Percentiles rank a stretch among this genome's conserved stretches.
phyloP scores from a whole-genome alignment of 2,797 vertebrate genomes.

The Rhinogobio ventralis region DNA sequence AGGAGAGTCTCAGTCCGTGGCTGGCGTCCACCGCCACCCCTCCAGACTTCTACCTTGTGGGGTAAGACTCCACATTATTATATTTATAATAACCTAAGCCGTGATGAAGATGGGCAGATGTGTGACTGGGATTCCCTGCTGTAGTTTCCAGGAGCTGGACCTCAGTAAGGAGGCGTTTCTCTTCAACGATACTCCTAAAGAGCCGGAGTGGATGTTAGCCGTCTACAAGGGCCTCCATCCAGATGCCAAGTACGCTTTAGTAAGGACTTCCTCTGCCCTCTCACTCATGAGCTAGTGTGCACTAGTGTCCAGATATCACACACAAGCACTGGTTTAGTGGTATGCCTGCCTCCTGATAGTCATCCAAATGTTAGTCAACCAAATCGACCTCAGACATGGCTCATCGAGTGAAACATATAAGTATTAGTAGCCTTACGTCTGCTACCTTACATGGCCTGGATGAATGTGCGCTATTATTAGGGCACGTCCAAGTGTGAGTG shows the following conservation, averaged over 20 bases:
- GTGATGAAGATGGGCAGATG: background rate
- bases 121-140: background rate
- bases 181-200: conserved; percentile 95
- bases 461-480: background rate
- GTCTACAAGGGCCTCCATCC: conserved; percentile 90
- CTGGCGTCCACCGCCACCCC: conserved; percentile 81
- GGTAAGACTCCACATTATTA: conserved; percentile 75
- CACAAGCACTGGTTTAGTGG: background rate
- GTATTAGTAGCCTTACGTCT: background rate
- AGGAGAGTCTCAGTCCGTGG: conserved; percentile 89
- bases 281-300: background rate
- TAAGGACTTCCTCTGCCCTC: conserved; percentile 72
- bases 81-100: background rate
- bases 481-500: background rate
- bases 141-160: conserved; percentile 97
- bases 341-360: background rate
- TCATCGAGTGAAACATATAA: background rate
- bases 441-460: background rate
- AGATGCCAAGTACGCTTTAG: conserved; percentile 93
- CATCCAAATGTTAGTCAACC: background rate
- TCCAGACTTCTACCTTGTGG: conserved; percentile 94
- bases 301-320: background rate
- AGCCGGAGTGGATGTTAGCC: conserved; percentile 94
- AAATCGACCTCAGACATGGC: background rate
- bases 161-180: conserved; percentile 98